These are phyloP conservation scores for Horisme vitalbata DNA, from an alignment of 2,888 invertebrate species.

Conservation along the genomic window DNA sequence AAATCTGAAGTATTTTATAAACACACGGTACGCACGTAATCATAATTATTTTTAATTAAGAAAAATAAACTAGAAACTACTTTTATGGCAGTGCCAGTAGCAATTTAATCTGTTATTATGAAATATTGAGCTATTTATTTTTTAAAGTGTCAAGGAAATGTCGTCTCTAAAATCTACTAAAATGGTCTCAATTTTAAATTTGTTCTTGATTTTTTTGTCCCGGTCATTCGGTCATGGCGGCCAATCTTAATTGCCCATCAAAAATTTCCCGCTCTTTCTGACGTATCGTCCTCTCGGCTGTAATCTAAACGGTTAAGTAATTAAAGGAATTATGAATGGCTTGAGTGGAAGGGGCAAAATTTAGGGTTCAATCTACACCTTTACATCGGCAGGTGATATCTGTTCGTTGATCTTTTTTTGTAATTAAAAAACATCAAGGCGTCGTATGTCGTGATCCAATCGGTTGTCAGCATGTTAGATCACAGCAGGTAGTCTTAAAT, in stretches of 20 bases:
- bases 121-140: constrained; percentile 25
- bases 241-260: constrained; percentile 43
- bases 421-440: constrained; percentile 64
- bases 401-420: constrained; percentile 54
- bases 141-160: constrained; percentile 14
- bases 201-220: constrained; percentile 19
- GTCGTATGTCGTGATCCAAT: constrained; percentile 71
- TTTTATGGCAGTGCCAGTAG: constrained; percentile 30
- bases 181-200: constrained; percentile 11
- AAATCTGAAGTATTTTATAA: constrained; percentile 25
- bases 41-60: constrained; percentile 33
- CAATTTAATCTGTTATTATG: constrained; percentile 31
- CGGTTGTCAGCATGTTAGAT: constrained; percentile 29
- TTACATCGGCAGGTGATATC: constrained; percentile 74
- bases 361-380: constrained; percentile 77
- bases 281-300: constrained; percentile 34
- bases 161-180: constrained; percentile 16
- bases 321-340: constrained; percentile 48
- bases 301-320: constrained; percentile 53
- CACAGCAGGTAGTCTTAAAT: constrained; percentile 9
- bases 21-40: constrained; percentile 23
- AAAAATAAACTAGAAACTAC: constrained; percentile 28
- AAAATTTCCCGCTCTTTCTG: constrained; percentile 23
- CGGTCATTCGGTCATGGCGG: constrained; percentile 34
- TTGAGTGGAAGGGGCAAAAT: constrained; percentile 51